Conservation (phyloP, 2,797 vertebrate genomes). For the Anabas testudineus region DNA sequence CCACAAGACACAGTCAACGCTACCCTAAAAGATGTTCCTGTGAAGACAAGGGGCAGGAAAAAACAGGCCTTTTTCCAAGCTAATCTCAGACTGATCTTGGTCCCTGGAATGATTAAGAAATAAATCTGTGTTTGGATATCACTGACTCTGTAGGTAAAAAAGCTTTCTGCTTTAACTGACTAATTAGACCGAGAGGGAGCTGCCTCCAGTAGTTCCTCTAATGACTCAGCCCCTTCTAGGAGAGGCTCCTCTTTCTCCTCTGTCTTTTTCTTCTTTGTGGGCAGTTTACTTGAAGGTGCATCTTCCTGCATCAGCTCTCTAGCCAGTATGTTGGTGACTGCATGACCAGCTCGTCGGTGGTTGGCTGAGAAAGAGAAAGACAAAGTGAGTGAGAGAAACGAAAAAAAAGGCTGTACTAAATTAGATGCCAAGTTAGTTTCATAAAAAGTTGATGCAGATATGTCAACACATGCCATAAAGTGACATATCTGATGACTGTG, state of each 20-base stretch:
- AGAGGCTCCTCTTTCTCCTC: conserved; percentile 66
- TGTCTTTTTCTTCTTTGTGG: conserved; percentile 51
- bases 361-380: conserved; percentile 81
- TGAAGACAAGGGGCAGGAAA: conserved; percentile 29
- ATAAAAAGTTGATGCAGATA: conserved; percentile 18
- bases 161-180: conserved; percentile 3
- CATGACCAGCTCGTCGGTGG: conserved; percentile 89
- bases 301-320: conserved; percentile 91
- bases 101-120: conserved; percentile 40
- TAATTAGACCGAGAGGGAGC: conserved; percentile 73
- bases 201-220: conserved; percentile 83
- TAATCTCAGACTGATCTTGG: conserved; percentile 44
- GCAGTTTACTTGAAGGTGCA: conserved; percentile 43
- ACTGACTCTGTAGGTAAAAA: conserved; percentile 8
- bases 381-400: conserved; percentile 9
- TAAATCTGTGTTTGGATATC: conserved; percentile 30
- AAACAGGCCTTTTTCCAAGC: conserved; percentile 7
- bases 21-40: conserved; percentile 39
- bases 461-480: conserved; percentile 40
- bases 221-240: conserved; percentile 69
- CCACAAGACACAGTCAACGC: conserved; percentile 43
- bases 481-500: conserved; percentile 36
- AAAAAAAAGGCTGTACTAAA: neutral
- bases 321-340: conserved; percentile 90
- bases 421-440: neutral